Evolutionary conservation across 35 echinoderm and acorn worm species (phyloP).

Genomic region (Ptychodera flava): DNA sequence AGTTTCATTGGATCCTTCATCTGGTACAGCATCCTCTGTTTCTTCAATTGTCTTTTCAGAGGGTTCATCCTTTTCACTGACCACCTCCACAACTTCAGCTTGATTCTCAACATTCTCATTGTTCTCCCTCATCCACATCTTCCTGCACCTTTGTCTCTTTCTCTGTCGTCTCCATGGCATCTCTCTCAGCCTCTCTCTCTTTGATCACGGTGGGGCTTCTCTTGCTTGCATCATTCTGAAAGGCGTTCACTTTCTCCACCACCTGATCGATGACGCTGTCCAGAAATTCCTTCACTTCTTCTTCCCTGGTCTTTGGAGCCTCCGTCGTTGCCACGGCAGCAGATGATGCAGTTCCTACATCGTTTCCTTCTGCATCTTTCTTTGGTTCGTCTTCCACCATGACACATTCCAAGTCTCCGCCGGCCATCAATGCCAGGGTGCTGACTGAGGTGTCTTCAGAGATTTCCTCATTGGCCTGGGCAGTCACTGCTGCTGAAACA

Average conservation of each 20-base stretch:
- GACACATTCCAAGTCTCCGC: slow-evolving; percentile 46
- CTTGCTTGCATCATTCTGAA: background rate
- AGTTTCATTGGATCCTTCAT: background rate
- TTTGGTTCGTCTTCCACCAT: background rate
- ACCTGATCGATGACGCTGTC: slow-evolving; percentile 75
- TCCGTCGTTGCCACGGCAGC: too few relatives aligned
- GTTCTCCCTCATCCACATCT: slow-evolving; percentile 27
- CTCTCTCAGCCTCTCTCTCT: background rate
- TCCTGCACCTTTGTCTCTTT: slow-evolving; percentile 10
- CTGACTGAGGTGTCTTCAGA: slow-evolving; percentile 61
- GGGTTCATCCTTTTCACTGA: background rate
- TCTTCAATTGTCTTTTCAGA: background rate
- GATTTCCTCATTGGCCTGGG: background rate
- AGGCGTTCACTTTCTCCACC: slow-evolving; percentile 48
- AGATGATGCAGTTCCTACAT: too few relatives aligned
- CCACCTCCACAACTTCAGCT: background rate
- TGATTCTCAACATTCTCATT: background rate
- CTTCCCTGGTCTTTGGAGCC: background rate
- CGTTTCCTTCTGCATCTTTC: background rate
- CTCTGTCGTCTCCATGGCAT: slow-evolving; percentile 27
- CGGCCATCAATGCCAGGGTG: slow-evolving; percentile 73
- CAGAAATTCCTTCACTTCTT: slow-evolving; percentile 33
- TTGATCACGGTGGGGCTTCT: background rate
- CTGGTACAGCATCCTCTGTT: background rate
- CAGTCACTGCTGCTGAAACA: slow-evolving; percentile 56